Conservation (phyloP, 1,140 invertebrate species). For the Chionoecetes opilio region DNA sequence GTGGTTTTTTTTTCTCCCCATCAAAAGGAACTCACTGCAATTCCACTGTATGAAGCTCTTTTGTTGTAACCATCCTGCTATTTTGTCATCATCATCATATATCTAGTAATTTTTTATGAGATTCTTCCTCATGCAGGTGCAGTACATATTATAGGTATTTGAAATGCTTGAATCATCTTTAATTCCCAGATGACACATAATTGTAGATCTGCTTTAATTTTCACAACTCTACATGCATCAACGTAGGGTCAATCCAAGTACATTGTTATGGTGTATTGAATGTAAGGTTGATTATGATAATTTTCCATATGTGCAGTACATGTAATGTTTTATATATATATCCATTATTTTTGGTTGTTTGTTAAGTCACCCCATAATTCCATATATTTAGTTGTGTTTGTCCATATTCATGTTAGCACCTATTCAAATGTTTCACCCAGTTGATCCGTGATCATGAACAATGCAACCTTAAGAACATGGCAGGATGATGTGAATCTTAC, state of each 20-base stretch:
- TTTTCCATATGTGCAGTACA: not conserved
- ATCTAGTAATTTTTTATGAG: not conserved
- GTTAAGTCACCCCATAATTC: not conserved
- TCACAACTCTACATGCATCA: conserved; percentile 18
- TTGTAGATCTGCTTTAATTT: conserved; percentile 33
- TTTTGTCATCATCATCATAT: not conserved
- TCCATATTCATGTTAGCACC: not conserved
- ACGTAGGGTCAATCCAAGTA: not conserved
- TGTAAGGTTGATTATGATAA: too few relatives aligned
- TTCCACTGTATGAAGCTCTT: conserved; percentile 50
- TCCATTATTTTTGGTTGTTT: too few relatives aligned
- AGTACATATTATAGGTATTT: too few relatives aligned
- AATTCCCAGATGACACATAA: not conserved
- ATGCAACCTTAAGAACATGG: conserved; percentile 4
- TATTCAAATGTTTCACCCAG: not conserved
- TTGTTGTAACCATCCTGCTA: conserved; percentile 16
- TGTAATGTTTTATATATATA: not conserved
- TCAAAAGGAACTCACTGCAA: conserved; percentile 38
- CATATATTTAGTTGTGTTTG: not conserved
- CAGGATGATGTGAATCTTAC: conserved; percentile 3
- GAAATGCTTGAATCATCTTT: conserved; percentile 18
- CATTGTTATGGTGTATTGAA: not conserved
- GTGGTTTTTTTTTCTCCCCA: too few relatives aligned
- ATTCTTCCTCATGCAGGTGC: not conserved
- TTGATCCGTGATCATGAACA: too few relatives aligned